Base-by-base conservation (phyloP, 2,113 vertebrate genomes). In the Rhipidura dahli region DNA sequence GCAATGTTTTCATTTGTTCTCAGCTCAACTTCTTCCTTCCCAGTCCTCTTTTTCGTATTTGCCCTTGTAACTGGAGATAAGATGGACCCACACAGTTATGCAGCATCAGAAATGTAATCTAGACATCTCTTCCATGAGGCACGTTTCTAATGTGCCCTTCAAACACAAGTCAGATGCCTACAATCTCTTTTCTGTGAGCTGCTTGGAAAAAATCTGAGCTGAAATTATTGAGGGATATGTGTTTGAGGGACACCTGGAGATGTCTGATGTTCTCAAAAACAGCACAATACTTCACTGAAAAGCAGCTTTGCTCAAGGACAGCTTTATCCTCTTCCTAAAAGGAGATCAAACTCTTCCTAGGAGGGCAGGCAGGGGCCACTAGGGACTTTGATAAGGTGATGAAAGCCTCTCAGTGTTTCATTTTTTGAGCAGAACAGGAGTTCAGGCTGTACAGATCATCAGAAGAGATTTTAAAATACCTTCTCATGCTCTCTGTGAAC, bases 41-140 rank as follows among this genome's bases (percentile, higher is more conserved):
- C 22, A 87, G 57, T 53, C 23, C 61, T 93, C 37, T 70, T 83
- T 71, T 93, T 51, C 37, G 51, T 77, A 20, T 63, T 90, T 90
- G 54, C 47, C 93, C 90, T 96, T 90, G 85, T 93, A 90, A 90
- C 26, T 84, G 85, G 77, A 95, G 80, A 89, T 78, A 93, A 93
- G 49, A 49, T 81, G 90, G 86, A 71, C 10, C 13, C 60, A 75
- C 30, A 3, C 4, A 90, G 79, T 90, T 94, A 80, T n/a, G 68
- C 80, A 93, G 90, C 49, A 90, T 79, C 72, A 87, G 73, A 93
- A 94, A 91, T 63, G 63, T 87, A 94, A 93, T 92, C 83, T 76
- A 87, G 81, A 60, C 81, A 76, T 87, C 49, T 28, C 28, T 71
- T 57, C 56, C 47, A 37, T 83, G 87, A 89, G 68, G 37, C 11